Conservation (phyloP, 1,140 invertebrate genomes). For the Temnothorax longispinosus region DNA sequence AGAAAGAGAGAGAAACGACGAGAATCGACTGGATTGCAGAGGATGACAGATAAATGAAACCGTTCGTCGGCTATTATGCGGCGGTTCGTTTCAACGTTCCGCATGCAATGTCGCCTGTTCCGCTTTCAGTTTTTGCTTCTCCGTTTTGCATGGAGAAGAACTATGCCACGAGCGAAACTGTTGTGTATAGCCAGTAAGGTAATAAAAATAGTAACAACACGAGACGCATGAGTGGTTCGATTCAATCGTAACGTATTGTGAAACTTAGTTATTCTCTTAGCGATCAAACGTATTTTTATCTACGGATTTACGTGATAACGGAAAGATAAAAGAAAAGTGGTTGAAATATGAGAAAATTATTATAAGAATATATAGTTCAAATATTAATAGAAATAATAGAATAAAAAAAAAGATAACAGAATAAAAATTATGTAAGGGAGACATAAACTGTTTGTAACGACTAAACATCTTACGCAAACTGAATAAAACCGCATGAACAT, state of each 20-base stretch:
- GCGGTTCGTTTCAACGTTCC: slow-evolving; percentile 6
- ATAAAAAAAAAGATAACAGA: not conserved
- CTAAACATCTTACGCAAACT: not conserved
- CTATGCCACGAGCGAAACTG: not conserved
- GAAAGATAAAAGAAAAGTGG: not conserved
- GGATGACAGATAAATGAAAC: slow-evolving; percentile 50
- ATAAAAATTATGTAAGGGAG: not conserved
- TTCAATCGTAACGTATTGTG: not conserved
- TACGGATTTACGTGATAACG: not conserved
- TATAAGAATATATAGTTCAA: not conserved
- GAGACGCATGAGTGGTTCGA: not conserved
- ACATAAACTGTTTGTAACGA: no score
- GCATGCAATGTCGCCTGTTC: not conserved
- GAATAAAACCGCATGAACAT: not conserved
- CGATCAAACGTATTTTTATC: not conserved
- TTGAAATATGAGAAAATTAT: not conserved
- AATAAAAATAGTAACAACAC: not conserved
- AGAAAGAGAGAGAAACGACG: not conserved
- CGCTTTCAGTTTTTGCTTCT: slow-evolving; percentile 23
- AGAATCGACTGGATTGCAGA: not conserved
- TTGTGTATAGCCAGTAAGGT: not conserved
- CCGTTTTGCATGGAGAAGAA: slow-evolving; percentile 18
- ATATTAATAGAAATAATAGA: not conserved
- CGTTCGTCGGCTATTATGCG: not conserved
- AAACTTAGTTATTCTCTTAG: not conserved